phyloP scores from a whole-genome alignment of 2,888 invertebrate species.

The Hoplodrina ambigua region DNA sequence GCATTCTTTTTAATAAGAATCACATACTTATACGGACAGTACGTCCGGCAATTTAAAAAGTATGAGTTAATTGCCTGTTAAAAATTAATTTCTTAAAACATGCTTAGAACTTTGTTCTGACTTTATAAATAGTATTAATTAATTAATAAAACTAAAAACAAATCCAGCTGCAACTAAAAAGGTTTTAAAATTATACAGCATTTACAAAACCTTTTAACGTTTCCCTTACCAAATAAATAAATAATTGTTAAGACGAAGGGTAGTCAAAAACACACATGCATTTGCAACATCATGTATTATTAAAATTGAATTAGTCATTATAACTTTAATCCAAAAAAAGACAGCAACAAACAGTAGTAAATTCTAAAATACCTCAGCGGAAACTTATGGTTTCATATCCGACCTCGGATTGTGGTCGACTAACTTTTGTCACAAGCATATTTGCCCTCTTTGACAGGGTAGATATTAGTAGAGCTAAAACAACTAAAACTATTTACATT shows the following conservation, averaged over 20 bases:
- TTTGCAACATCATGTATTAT: background rate
- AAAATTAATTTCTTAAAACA: slow-evolving; percentile 2
- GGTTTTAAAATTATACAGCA: too few relatives aligned
- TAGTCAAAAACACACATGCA: background rate
- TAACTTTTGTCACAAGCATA: slow-evolving; percentile 30
- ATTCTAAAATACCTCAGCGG: background rate
- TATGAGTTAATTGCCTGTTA: too few relatives aligned
- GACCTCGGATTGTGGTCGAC: slow-evolving; percentile 27
- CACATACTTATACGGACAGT: background rate
- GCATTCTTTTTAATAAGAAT: background rate
- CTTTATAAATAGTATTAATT: background rate
- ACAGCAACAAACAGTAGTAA: background rate
- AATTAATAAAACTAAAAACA: too few relatives aligned
- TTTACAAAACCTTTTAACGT: background rate
- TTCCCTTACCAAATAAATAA: background rate
- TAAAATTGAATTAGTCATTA: background rate
- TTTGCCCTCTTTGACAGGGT: slow-evolving; percentile 15
- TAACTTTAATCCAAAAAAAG: background rate
- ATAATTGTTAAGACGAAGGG: slow-evolving; percentile 17
- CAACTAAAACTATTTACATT: background rate
- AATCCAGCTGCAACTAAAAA: slow-evolving; percentile 10
- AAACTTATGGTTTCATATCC: slow-evolving; percentile 14
- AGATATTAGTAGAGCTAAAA: slow-evolving; percentile 20
- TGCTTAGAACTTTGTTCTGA: background rate
- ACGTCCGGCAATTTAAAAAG: background rate